Evolutionary conservation across 2,113 vertebrate species (phyloP), one percentile per base, ranked within the genome.

Genomic region (Paedocypris sp.): DNA sequence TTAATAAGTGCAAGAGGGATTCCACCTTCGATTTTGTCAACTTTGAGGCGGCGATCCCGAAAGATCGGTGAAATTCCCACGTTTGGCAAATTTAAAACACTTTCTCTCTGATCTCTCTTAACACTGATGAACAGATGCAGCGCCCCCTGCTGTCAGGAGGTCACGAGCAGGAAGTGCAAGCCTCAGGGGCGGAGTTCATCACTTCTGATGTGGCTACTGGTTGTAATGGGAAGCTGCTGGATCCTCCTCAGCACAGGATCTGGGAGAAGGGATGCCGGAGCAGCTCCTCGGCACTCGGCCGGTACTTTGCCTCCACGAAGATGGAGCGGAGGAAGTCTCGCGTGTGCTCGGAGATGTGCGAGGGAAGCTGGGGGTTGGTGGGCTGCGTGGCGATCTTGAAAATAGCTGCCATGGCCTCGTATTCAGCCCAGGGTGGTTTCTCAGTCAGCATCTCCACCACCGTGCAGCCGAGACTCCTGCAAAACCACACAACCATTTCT

Each of bases 361-460:
- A 85, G 22, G 93, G 93, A n/a, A 97, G 86, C 75, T 88, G 77
- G 19, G 93, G 93, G 71, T 95, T 94, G 41, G 93, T 97, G 11
- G 93, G 93, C 70, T 97, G 93, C 0, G 93, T 97, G 76, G 93
- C 93, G 4, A 97, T 97, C 80, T 97, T 97, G 81, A 97, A 97
- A 68, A 97, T 97, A 67, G 93, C 93, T 0, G 93, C 93, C 93
- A 97, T 97, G 70, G 93, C 93, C 74, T 97, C 93, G 36, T 85
- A 97, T 73, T 97, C 93, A 29, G 93, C 93, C 93, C 93, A 97
- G 0, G 93, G 93, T 6, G 93, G 93, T 56, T 97, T 97, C 79
- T 97, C 92, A 1, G 93, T 97, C 79, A 97, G 77, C 93, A 97
- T 97, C 73, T 97, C 93, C 59, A 97, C 93, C 71, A 97, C 93